These are phyloP conservation scores for Andrena dorsata DNA, from an alignment of 2,888 invertebrate genomes.

Conservation along the genomic window DNA sequence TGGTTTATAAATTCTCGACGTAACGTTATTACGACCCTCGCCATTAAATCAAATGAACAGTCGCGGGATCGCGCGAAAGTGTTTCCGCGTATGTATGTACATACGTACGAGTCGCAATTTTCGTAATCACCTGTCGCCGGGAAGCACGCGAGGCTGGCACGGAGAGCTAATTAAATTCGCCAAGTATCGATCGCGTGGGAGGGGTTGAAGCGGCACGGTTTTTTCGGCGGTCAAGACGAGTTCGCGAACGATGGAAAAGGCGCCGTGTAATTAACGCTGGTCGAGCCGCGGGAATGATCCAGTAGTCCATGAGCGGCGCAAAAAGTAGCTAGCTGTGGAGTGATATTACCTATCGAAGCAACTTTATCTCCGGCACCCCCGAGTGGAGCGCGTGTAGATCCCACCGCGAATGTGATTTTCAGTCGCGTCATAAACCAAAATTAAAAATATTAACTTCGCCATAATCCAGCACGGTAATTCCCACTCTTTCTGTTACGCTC, in stretches of 20 bases:
- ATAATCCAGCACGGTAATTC: constrained; percentile 27
- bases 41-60: constrained; percentile 38
- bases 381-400: constrained; percentile 1
- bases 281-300: background rate
- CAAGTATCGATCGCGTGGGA: constrained; percentile 21
- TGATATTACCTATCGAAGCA: background rate
- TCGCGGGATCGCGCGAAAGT: constrained; percentile 7
- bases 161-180: constrained; percentile 48
- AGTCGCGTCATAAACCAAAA: constrained; percentile 54
- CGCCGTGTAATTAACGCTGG: constrained; percentile 1
- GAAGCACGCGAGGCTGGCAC: constrained; percentile 22
- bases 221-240: constrained; percentile 5
- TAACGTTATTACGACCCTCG: constrained; percentile 23
- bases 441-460: constrained; percentile 57
- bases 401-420: constrained; percentile 50
- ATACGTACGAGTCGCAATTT: constrained; percentile 44
- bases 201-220: background rate
- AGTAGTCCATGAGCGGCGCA: background rate
- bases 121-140: constrained; percentile 29
- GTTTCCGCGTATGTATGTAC: constrained; percentile 8
- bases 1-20: too few species aligned
- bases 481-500: too few species aligned
- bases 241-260: background rate
- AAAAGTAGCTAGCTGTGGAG: background rate
- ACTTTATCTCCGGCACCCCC: constrained; percentile 13